phyloP scores from a whole-genome alignment of 2,797 vertebrate species.

The Triplophysa bombifrons region DNA sequence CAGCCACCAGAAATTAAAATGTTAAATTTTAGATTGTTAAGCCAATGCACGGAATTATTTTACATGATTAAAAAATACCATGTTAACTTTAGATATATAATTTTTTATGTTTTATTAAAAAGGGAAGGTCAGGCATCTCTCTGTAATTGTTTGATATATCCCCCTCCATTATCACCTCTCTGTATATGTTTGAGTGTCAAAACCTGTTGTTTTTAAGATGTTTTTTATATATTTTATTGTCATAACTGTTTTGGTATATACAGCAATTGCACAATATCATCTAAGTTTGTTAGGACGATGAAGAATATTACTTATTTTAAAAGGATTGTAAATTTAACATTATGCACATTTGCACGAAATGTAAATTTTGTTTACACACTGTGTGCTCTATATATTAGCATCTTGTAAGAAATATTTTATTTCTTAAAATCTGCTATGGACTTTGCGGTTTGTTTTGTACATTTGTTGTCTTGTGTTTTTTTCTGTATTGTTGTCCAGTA shows the following conservation, averaged over 20 bases:
- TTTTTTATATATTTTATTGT: neutral
- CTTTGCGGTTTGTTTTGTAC: neutral
- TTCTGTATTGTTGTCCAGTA: neutral
- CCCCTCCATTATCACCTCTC: neutral
- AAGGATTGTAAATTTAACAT: neutral
- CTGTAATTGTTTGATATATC: neutral
- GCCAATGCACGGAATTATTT: constrained; percentile 1
- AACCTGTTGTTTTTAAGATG: neutral
- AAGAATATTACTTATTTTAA: neutral
- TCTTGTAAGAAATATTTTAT: neutral
- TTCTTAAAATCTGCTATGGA: neutral
- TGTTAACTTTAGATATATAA: constrained; percentile 17
- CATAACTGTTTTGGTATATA: constrained; percentile 5
- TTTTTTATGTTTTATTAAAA: neutral
- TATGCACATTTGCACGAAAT: neutral
- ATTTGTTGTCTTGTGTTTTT: neutral
- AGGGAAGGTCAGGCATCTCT: neutral
- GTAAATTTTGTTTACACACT: constrained; percentile 1
- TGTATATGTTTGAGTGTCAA: neutral
- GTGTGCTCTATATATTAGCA: neutral
- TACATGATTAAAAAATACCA: neutral
- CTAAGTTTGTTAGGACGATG: neutral
- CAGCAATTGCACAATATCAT: neutral
- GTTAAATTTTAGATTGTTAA: neutral
- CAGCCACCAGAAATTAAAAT: neutral